Conservation (phyloP, 2,797 vertebrate species). For the Ficedula albicollis region DNA sequence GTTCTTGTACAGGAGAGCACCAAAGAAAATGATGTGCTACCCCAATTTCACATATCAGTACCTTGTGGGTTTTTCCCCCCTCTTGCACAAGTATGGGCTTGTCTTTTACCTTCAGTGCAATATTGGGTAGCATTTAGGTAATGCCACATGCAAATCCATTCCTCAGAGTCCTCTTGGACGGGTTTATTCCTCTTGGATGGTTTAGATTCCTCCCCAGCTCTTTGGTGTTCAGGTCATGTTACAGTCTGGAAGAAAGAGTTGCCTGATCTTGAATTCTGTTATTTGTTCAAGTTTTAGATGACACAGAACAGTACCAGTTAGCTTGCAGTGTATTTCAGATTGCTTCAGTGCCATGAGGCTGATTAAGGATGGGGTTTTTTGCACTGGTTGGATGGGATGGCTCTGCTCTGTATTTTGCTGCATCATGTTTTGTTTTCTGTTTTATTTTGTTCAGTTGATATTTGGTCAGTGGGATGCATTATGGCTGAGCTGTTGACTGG, state of each 20-base stretch:
- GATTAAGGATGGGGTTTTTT: background rate
- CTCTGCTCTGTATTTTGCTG: background rate
- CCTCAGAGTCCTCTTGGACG: background rate
- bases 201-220: background rate
- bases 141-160: background rate
- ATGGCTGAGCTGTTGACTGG: constrained; percentile 98
- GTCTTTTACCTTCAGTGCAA: background rate
- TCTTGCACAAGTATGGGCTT: background rate
- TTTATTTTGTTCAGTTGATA: constrained; percentile 87
- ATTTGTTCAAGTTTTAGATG: background rate
- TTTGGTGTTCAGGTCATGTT: background rate
- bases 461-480: constrained; percentile 99
- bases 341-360: background rate
- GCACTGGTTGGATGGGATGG: background rate
- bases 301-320: background rate
- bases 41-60: background rate
- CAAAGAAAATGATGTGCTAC: background rate
- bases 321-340: background rate
- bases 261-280: background rate
- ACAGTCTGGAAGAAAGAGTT: background rate
- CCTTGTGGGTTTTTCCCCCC: background rate
- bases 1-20: background rate
- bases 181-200: background rate
- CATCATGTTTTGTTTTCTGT: background rate
- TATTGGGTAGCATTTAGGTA: background rate